Conservation (phyloP, 2,113 vertebrate species). For the Hydrochoerus hydrochaeris region DNA sequence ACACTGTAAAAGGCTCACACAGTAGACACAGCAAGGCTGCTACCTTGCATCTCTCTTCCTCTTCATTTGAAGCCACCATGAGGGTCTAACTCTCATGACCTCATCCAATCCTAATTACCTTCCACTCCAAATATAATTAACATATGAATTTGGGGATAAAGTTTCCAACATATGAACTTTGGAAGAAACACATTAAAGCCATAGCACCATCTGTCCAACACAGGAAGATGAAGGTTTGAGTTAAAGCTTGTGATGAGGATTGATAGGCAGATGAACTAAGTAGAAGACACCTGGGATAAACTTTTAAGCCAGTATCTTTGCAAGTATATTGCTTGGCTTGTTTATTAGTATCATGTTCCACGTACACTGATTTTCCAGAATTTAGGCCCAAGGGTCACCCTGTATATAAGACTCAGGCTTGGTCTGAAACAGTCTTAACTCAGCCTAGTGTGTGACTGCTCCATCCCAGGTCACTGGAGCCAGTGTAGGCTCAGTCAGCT, state of each 20-base stretch:
- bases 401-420: not conserved
- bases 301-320: constrained; percentile 16
- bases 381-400: not conserved
- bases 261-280: constrained; percentile 1
- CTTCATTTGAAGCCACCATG: not conserved
- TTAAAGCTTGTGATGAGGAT: not conserved
- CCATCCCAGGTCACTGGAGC: not conserved
- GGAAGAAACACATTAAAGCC: not conserved
- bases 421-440: not conserved
- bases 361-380: not conserved
- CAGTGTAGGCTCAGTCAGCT: not conserved
- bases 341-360: not conserved
- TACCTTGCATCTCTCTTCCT: not conserved
- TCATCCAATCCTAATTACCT: not conserved
- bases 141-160: not conserved
- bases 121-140: not conserved
- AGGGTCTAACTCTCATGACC: not conserved
- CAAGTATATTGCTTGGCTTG: not conserved
- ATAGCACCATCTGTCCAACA: not conserved
- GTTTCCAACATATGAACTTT: not conserved
- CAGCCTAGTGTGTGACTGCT: not conserved
- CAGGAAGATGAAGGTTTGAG: not conserved
- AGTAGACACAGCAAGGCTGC: not conserved
- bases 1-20: not conserved
- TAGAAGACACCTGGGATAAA: not conserved